Base-by-base conservation (phyloP, 2,113 vertebrate species). In the Elephas maximus region DNA sequence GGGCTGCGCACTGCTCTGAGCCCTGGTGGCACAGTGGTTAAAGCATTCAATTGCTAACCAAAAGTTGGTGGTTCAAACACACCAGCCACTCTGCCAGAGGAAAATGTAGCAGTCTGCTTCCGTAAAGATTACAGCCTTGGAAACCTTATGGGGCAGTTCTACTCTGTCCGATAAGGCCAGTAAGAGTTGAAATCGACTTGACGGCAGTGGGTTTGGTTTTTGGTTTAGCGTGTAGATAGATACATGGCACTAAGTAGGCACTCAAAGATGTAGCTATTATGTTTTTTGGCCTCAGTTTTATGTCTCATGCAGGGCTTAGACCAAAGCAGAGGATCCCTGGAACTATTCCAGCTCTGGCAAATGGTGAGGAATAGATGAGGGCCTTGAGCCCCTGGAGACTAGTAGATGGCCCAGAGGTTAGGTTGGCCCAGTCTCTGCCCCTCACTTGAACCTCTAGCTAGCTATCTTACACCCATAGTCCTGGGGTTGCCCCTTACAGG, bases 261-360 rank as follows among this genome's bases (percentile, higher is more conserved):
- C 57, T 79, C 85, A 73, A 86, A 90, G 57, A 62, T 51, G 94
- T 80, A 89, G 23, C 53, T 24, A 12, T 77, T 85, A 60, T 44
- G 20, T 91, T 92, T 51, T 33, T 85, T 26, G 63, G 83, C 17
- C 93, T 51, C 12, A 78, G 15, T 81, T 86, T 93, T 33, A 87
- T 62, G 63, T 86, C 44, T 95, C 71, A 77, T 71, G 26, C 41
- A 94, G 41, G 51, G 69, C 51, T 14, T 94, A 76, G 20, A 92
- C 24, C 23, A 88, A 15, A 92, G 17, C 28, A 88, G n/a, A 88
- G 65, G 88, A 60, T 88, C 26, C 17, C 57, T 87, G 63, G 26
- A 87, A 87, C 45, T 48, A 87, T 95, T 33, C 62, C 17, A 48
- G 76, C 63, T 91, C 78, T 94, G 85, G 71, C 73, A 84, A 84